These are phyloP conservation scores for Drosophila arizonae DNA, from an alignment of 1,140 invertebrate species.

Conservation along the genomic window DNA sequence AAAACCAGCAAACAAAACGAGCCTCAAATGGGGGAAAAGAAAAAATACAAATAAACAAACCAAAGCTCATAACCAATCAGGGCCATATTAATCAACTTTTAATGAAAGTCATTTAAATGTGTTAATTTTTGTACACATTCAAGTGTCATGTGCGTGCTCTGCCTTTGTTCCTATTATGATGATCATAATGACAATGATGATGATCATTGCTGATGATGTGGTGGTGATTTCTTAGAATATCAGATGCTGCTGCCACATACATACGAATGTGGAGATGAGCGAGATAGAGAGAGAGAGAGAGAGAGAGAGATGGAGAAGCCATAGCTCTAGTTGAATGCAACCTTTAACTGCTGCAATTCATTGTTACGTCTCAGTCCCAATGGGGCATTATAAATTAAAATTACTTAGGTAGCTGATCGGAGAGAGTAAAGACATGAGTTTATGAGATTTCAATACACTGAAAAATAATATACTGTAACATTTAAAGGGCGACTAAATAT, in stretches of 20 bases:
- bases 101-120: slow-evolving; percentile 81
- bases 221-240: slow-evolving; percentile 58
- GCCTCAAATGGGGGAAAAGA: neutral
- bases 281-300: neutral
- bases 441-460: too few species aligned
- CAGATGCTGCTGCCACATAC: neutral
- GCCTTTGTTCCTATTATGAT: slow-evolving; percentile 24
- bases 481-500: too few species aligned
- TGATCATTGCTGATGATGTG: slow-evolving; percentile 11
- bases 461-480: too few species aligned
- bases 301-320: neutral
- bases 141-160: slow-evolving; percentile 20
- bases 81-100: slow-evolving; percentile 80
- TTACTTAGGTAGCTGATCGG: neutral
- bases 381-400: neutral
- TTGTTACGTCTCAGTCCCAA: neutral
- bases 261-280: neutral
- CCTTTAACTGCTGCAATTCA: neutral
- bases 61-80: slow-evolving; percentile 68
- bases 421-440: neutral
- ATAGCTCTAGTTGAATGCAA: neutral
- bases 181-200: neutral
- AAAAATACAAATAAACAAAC: slow-evolving; percentile 13
- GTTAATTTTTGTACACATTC: slow-evolving; percentile 65
- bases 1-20: slow-evolving; percentile 8